Percentiles rank a stretch among this genome's conserved stretches.
Conservation (phyloP, 1,140 invertebrate genomes). For the Pseudachorutes palmiensis region DNA sequence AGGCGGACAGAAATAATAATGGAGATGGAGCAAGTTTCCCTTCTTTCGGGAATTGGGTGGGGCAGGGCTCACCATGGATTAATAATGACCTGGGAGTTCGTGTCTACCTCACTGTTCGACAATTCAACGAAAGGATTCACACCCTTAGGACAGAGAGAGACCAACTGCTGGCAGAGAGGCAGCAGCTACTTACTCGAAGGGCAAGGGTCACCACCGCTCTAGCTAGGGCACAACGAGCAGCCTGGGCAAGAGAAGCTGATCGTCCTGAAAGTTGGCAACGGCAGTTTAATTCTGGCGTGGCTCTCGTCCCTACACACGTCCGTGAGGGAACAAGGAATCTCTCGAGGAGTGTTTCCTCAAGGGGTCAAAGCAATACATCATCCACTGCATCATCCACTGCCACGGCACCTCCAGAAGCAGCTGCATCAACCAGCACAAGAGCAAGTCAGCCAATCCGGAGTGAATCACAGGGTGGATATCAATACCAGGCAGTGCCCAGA, state of each 20-base stretch:
- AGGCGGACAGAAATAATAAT: neutral
- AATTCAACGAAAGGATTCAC: slow-evolving; percentile 5
- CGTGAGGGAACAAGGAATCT: slow-evolving; percentile 2
- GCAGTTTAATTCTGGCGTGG: slow-evolving; percentile 12
- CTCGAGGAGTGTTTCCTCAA: neutral
- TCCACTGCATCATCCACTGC: no score
- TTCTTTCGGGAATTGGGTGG: slow-evolving; percentile 16
- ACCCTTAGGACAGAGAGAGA: neutral
- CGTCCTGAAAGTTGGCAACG: slow-evolving; percentile 16
- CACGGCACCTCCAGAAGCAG: no score
- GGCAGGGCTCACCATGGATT: slow-evolving; percentile 18
- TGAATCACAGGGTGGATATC: no score
- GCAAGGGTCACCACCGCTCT: neutral
- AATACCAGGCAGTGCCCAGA: no score
- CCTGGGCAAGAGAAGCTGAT: neutral
- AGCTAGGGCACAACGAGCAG: neutral
- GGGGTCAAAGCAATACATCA: neutral
- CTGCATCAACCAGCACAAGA: neutral
- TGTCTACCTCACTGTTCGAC: slow-evolving; percentile 10
- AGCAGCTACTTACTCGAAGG: neutral
- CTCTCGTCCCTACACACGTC: slow-evolving; percentile 1
- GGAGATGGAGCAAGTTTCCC: neutral
- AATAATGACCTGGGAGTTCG: slow-evolving; percentile 18
- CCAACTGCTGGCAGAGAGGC: neutral
- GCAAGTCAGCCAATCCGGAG: neutral